Evolutionary conservation across 1,140 invertebrate genomes (phyloP), one percentile per base, ranked within the genome.

Genomic region (Argopecten irradians): DNA sequence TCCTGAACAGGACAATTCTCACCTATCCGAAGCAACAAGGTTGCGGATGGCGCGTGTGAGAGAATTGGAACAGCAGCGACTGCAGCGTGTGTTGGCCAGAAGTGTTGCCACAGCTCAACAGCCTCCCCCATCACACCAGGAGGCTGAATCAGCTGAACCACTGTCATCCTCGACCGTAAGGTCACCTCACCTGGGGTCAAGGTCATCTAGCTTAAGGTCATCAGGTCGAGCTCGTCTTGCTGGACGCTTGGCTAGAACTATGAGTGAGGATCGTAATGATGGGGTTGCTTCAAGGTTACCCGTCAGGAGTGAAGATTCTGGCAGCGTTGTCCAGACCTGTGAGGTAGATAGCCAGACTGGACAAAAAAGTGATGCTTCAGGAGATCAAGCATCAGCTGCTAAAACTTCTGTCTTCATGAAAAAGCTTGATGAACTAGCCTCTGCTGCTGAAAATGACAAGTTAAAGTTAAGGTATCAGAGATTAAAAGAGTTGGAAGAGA

Each of bases 201-300:
- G 55, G 55, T 71, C 55, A 28, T n/a, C 55, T 28, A 71, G 13
- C 55, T 71, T 28, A 71, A 71, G 55, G 55, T 71, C 55, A 71
- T 0, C 55, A 28, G 55, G 55, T 5, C 55, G 55, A 28, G 55
- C 55, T 71, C 55, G 55, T 28, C 16, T 5, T 28, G 22, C n/a
- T 71, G 55, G 22, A 28, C 55, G 55, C 28, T 16, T 71, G 1
- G n/a, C 55, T 1, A 71, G 55, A 71, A 71, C 22, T 71, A 71
- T 71, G n/a, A 71, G 55, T 71, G 55, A 71, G n/a, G 55, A 71
- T 28, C 55, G 55, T n/a, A 71, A n/a, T 46, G 43, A 46, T 46
- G 14, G 2, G 7, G 22, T 71, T n/a, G 55, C 28, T 71, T n/a
- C 55, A 28, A 71, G 55, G 55, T 11, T 71, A 71, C 55, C 55